Percentiles rank a stretch among this genome's conserved stretches.
These are phyloP conservation scores for Leptopilina boulardi DNA, from an alignment of 1,140 invertebrate species.

Conservation along the genomic window DNA sequence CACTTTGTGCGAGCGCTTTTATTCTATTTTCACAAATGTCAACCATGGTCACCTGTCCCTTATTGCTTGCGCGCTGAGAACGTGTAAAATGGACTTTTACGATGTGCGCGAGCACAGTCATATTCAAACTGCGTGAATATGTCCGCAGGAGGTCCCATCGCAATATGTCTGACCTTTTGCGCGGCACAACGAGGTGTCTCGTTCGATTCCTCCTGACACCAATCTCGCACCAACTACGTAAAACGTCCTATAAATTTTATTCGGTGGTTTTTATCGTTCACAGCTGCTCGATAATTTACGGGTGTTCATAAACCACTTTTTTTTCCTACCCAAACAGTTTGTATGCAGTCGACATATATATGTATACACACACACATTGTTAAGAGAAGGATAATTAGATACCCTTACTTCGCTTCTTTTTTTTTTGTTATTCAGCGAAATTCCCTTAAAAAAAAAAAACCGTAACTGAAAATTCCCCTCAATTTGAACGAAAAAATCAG, in stretches of 20 bases:
- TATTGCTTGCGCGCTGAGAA: conserved; percentile 50
- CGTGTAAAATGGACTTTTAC: conserved; percentile 73
- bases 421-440: too few relatives aligned
- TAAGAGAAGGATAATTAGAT: not conserved
- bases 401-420: too few relatives aligned
- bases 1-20: conserved; percentile 18
- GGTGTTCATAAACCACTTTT: conserved; percentile 49
- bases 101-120: conserved; percentile 64
- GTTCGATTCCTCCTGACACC: conserved; percentile 70
- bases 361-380: conserved; percentile 37
- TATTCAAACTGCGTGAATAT: conserved; percentile 51
- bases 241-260: conserved; percentile 74
- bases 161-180: conserved; percentile 62
- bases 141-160: conserved; percentile 71
- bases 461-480: too few relatives aligned
- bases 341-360: conserved; percentile 41
- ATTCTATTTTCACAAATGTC: conserved; percentile 35
- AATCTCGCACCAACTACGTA: conserved; percentile 69
- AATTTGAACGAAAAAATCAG: too few relatives aligned
- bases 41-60: conserved; percentile 71
- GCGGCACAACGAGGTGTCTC: conserved; percentile 69
- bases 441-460: too few relatives aligned
- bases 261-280: conserved; percentile 63
- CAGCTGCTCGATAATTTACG: conserved; percentile 68
- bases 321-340: conserved; percentile 41